Evolutionary conservation across 1,140 invertebrate species (phyloP).

Genomic region (silkworm (Bombyx mori)): DNA sequence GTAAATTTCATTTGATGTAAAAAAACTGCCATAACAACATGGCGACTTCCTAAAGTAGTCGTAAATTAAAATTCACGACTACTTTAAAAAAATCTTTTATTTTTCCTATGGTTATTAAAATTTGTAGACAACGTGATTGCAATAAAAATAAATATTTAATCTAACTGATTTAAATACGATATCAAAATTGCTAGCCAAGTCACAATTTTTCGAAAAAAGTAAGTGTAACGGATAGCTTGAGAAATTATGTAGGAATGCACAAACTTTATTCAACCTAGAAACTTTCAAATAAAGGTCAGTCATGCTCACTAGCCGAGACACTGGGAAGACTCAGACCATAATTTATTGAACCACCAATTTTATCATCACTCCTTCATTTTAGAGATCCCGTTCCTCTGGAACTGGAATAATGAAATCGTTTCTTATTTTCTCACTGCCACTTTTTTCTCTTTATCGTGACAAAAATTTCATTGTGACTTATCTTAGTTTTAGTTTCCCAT

Average conservation of each 20-base stretch:
- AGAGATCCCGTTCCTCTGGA: not conserved
- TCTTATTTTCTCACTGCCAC: constrained; percentile 39
- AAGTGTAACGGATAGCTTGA: too few relatives aligned
- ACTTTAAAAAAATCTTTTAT: too few relatives aligned
- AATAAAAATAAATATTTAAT: too few relatives aligned
- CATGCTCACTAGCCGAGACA: constrained; percentile 48
- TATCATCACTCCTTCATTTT: not conserved
- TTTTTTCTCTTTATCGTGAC: constrained; percentile 52
- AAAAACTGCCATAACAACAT: too few relatives aligned
- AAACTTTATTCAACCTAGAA: constrained; percentile 8
- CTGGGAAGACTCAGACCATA: constrained; percentile 12
- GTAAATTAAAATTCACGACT: too few relatives aligned
- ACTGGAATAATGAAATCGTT: constrained; percentile 44
- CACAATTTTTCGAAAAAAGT: too few relatives aligned
- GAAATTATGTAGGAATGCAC: constrained; percentile 9
- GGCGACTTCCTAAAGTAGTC: too few relatives aligned
- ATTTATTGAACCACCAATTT: not conserved
- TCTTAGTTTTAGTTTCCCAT: constrained; percentile 50
- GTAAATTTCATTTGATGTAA: too few relatives aligned
- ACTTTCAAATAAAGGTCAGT: constrained; percentile 31
- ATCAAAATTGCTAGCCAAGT: too few relatives aligned
- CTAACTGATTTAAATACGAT: too few relatives aligned
- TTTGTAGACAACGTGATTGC: too few relatives aligned
- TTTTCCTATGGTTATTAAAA: too few relatives aligned
- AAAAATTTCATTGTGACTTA: constrained; percentile 61